Base-by-base conservation (phyloP, 2,113 vertebrate genomes). In the Hippocampus comes region DNA sequence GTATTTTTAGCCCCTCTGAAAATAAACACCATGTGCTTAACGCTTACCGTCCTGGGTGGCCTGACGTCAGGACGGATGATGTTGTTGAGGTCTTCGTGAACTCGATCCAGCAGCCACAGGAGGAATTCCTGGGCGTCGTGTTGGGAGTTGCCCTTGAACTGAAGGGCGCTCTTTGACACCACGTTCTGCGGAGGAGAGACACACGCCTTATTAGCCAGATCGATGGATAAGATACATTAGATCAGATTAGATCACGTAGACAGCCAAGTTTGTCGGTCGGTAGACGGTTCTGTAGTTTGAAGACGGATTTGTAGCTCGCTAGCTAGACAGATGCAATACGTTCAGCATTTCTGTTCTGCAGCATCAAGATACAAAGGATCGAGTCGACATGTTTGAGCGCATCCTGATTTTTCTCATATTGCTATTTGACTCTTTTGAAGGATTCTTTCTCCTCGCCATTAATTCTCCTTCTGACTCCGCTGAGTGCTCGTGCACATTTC, bases 81-180 rank as follows among this genome's bases (percentile, higher is more conserved):
- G 0, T 95, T 94, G 89, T 98, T 95, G 63, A 99, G 94, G 85
- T 99, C 98, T 80, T 99, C 98, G 0, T 99, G 97, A 46, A 99
- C 97, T 78, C 98, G 91, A 87, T 99, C 97, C 43, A 99, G 91
- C 8, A 99, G 90, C 98, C 98, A 99, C n/a, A 99, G 94, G 74
- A 99, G 94, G 82, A 99, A 99, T 83, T 99, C 98, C 90, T 99
- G 98, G 0, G 98, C 98, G 0, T 99, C 98, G 0, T 99, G 98
- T 87, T 99, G 98, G 27, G 97, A 95, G 14, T 94, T 99, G 2
- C 98, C 97, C 0, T 94, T 93, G 85, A 98, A 99, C 85, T 99
- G 98, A 82, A 98, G 91, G 3, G 98, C 97, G 0, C 97, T 98
- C 91, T 94, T 96, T 9, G 97, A 95, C 78, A 99, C 96, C 1